Evolutionary conservation across 2,888 invertebrate species (phyloP).

Genomic region (Callyntrura guangdongensis): DNA sequence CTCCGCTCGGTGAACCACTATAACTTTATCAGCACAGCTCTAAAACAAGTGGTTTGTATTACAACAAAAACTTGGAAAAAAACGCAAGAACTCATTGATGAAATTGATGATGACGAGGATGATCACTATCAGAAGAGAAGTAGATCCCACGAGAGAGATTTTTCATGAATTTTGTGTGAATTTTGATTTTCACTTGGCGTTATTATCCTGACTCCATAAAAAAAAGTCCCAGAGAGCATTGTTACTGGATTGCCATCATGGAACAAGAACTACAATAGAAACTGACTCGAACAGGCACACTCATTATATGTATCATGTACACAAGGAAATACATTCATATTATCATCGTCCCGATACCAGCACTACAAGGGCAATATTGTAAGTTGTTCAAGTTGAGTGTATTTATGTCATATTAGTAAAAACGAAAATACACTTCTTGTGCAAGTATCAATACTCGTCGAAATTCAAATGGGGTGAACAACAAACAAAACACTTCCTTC

Average conservation of each 20-base stretch:
- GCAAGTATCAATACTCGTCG: neutral
- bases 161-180: constrained; percentile 72
- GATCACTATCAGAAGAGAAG: constrained; percentile 42
- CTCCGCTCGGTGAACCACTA: constrained; percentile 49
- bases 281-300: neutral
- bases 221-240: constrained; percentile 55
- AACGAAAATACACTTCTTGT: neutral
- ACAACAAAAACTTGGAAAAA: constrained; percentile 35
- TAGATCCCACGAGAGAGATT: constrained; percentile 76
- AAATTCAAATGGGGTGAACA: constrained; percentile 31
- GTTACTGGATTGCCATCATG: constrained; percentile 24
- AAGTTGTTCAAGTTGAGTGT: neutral
- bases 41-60: constrained; percentile 49
- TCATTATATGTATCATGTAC: no score
- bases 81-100: constrained; percentile 22
- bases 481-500: constrained; percentile 45
- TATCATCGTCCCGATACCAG: constrained; percentile 23
- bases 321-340: constrained; percentile 19
- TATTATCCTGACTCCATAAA: constrained; percentile 43
- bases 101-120: constrained; percentile 39
- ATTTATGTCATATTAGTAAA: constrained; percentile 59
- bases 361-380: neutral
- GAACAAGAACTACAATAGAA: neutral
- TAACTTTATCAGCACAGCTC: constrained; percentile 35
- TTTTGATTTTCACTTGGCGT: constrained; percentile 46